Evolutionary conservation across 2,797 vertebrate species (phyloP), one percentile per base, ranked within the genome.

Genomic region (Petrocephalus sullivani): DNA sequence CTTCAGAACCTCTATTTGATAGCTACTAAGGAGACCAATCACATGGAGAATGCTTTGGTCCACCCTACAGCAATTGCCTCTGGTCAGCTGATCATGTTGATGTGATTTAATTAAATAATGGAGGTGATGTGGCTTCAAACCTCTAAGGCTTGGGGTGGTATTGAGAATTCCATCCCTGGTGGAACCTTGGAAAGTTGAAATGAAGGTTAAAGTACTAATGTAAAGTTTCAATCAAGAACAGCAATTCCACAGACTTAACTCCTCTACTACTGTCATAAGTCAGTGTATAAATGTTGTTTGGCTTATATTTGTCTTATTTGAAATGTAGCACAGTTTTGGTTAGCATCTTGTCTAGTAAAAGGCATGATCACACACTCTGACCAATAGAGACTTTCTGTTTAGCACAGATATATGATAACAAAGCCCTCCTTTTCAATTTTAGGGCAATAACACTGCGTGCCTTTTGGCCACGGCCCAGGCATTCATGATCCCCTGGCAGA

Each of bases 381-480:
- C 58, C 21, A 61, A 61, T 21, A 61, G 2, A 61, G 6, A 61
- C 58, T 21, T 61, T 61, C 4, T 61, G 58, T 61, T 49, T 51
- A 23, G 58, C 19, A 23, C 21, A 61, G 58, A 23, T 61, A 61
- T 23, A 51, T 51, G 49, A 51, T 51, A 51, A 7, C 58, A 2
- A 0, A 61, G 58, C n/a, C 10, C 3, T 21, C 57, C 16, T 37
- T 64, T n/a, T 58, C 85, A 19, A 87, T 87, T 64, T 89, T 21
- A 94, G 92, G 94, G 91, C 84, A 90, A 95, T 90, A 92, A 58
- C 0, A 16, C 93, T 1, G 19, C 89, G 0, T 93, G 91, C 10
- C 83, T 96, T 89, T 91, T 95, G 58, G 91, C 93, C 58, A 54
- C 92, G 89, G 92, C 93, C 1, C 94, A 96, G 85, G 93, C 92